phyloP scores from a whole-genome alignment of 2,888 invertebrate species.

The Sepiola atlantica region DNA sequence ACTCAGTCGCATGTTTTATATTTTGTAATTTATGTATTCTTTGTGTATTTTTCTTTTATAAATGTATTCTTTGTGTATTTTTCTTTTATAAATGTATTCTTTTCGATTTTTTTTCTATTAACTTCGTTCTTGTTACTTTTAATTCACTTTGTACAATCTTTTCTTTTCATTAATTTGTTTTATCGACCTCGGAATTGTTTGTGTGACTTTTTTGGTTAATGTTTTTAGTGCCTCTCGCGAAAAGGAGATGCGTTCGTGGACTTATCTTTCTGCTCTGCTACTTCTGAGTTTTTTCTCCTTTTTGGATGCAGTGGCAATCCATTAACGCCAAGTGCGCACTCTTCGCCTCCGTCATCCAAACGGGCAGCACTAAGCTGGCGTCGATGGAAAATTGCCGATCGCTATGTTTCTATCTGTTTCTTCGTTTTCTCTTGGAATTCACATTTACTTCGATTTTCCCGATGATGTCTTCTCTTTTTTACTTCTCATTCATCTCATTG shows the following conservation, averaged over 20 bases:
- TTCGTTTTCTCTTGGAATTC: not conserved
- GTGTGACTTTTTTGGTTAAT: not conserved
- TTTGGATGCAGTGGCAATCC: not conserved
- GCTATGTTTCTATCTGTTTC: not conserved
- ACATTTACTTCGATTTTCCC: not conserved
- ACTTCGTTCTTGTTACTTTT: not conserved
- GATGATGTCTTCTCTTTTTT: not conserved
- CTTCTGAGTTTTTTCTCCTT: not conserved
- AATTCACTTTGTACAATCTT: not conserved
- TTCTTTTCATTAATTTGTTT: not conserved
- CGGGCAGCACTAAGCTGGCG: not conserved
- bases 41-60: not conserved
- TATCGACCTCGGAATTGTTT: not conserved
- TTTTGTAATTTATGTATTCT: too few species aligned
- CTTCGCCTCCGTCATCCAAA: not conserved
- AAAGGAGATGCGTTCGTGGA: not conserved
- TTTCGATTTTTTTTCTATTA: not conserved
- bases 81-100: too few species aligned
- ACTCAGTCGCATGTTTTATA: too few species aligned
- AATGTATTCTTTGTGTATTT: not conserved
- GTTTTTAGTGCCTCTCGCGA: not conserved
- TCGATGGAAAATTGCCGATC: not conserved
- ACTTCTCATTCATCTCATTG: not conserved
- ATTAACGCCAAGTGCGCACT: not conserved
- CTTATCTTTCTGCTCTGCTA: not conserved